Percentiles rank a stretch among this genome's conserved stretches.
phyloP scores from a whole-genome alignment of 2,113 vertebrate species.

The Lathamus discolor region DNA sequence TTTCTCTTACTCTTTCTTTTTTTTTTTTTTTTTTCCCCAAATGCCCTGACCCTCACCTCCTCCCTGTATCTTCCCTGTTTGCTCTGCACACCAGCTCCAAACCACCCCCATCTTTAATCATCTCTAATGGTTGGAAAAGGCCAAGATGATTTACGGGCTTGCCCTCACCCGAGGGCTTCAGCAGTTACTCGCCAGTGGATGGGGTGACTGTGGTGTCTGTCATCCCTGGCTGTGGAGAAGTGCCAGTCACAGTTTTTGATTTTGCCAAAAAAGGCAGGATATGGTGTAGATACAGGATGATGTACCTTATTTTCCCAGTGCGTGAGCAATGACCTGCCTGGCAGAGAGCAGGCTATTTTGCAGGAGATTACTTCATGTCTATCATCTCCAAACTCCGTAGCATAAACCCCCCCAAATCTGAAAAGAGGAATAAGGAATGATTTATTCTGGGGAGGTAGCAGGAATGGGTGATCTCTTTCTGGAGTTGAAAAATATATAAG shows the following conservation, averaged over 20 bases:
- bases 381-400: not conserved
- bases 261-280: not conserved
- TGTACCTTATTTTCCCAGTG: not conserved
- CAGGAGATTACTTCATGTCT: not conserved
- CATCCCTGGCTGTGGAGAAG: not conserved
- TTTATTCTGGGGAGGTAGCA: not conserved
- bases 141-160: not conserved
- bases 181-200: not conserved
- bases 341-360: not conserved
- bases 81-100: not conserved
- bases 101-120: not conserved
- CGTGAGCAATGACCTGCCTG: not conserved
- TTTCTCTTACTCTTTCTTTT: not conserved
- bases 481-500: not conserved
- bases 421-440: not conserved
- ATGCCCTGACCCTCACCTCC: not conserved
- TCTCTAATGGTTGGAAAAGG: not conserved
- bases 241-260: not conserved
- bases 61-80: not conserved
- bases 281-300: not conserved
- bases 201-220: not conserved
- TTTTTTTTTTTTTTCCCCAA: not conserved
- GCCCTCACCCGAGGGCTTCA: not conserved
- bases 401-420: not conserved
- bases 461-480: not conserved